Evolutionary conservation across 2,113 vertebrate species (phyloP), one percentile per base, ranked within the genome.

Genomic region (Etia nguti): DNA sequence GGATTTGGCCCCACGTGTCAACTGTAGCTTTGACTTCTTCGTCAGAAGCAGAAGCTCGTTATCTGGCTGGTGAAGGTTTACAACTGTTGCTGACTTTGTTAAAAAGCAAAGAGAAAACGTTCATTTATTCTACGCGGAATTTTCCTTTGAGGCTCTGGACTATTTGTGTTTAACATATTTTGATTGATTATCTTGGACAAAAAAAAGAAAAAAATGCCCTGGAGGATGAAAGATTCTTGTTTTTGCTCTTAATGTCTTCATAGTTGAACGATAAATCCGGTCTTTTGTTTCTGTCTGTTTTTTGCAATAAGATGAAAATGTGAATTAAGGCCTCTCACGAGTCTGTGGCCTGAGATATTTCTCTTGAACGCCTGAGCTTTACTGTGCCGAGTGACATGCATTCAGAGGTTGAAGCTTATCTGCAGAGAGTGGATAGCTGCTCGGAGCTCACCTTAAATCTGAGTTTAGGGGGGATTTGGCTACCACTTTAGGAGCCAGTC

Each of bases 391-490:
- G 70, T 75, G 70, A 75, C 16, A 13, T 6, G 22, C 22, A 29
- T 46, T 46, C 38, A 26, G 15, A 11, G 70, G 22, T 48, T 57
- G 18, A 34, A 57, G 22, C 70, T 77, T 10, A 84, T 84, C 18
- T 77, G 12, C 38, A 48, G 38, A 46, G 31, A 57, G 20, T 24
- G 13, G 68, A 24, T 57, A 18, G 29, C 41, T 34, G 43, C 8
- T 77, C 26, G 4, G 46, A 15, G 26, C 13, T 10, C n/a, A 54
- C 52, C 73, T 77, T 38, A 50, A 52, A 52, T 52, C 46, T 9
- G 73, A 82, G 36, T 57, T 57, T 12, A 80, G 1, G 36, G 18
- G 48, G 26, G 6, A 77, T 77, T 77, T 77, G 73, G 26, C 73
- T 48, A n/a, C 26, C 46, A 31, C 16, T 6, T 77, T 34, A n/a